These are phyloP conservation scores for Dione juno DNA, from an alignment of 2,888 invertebrate species.

Conservation along the genomic window DNA sequence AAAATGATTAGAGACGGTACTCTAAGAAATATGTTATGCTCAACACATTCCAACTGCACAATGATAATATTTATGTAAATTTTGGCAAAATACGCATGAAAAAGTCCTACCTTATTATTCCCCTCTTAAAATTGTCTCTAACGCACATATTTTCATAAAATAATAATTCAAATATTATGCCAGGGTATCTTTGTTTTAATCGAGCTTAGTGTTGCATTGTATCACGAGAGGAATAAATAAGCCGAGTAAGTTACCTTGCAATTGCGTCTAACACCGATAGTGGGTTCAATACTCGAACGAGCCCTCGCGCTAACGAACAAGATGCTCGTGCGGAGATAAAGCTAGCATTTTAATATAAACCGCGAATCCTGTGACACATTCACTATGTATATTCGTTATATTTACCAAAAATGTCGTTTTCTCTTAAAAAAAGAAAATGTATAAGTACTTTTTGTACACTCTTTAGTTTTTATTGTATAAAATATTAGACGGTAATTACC, in stretches of 20 bases:
- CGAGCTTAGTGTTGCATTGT: conserved; percentile 30
- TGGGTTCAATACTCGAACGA: conserved; percentile 72
- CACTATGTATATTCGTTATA: conserved; percentile 7
- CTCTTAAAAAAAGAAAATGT: neutral
- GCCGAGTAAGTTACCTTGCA: conserved; percentile 48
- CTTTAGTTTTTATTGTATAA: neutral
- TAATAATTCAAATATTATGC: conserved; percentile 27
- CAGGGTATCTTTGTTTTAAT: conserved; percentile 36
- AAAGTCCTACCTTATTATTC: too few species aligned
- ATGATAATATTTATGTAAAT: too few species aligned
- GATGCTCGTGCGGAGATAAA: conserved; percentile 74
- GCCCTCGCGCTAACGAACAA: conserved; percentile 73
- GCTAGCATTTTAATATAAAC: conserved; percentile 69
- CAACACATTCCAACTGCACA: too few species aligned
- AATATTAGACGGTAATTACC: conserved; percentile 14
- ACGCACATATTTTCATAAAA: conserved; percentile 16
- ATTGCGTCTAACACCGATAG: conserved; percentile 76
- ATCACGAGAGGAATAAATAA: conserved; percentile 45
- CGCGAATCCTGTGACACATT: conserved; percentile 40
- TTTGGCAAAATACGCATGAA: too few species aligned
- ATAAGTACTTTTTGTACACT: neutral
- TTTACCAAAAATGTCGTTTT: conserved; percentile 19
- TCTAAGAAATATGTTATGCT: too few species aligned
- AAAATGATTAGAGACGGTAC: too few species aligned
- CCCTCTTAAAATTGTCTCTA: neutral